Base-by-base conservation (phyloP, 2,888 invertebrate species). In the Danaus chrysippus region DNA sequence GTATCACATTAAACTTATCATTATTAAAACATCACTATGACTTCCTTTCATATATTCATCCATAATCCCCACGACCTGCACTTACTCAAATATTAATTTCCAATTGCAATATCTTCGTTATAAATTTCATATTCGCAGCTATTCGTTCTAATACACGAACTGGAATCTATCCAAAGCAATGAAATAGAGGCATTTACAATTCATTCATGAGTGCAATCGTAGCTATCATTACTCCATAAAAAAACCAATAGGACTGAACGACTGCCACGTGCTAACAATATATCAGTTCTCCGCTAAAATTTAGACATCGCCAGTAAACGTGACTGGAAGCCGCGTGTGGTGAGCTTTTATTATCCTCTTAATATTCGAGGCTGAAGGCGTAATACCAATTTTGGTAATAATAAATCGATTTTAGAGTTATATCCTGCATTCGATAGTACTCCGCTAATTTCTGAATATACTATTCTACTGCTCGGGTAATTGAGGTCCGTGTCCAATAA, bases 261-360 rank as follows among this genome's bases (percentile, higher is more conserved):
- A 42, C 19, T 67, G 58, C 70, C 84, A 84, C 84, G 84, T 78
- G 57, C 55, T 0, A n/a, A 54, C 77, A 72, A 79, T 84, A 79
- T 80, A 74, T 84, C 79, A 78, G 79, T 74, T 79, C 82, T 83
- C 75, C 79, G 81, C 81, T 79, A 77, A 81, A 81, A 83, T 83
- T 83, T 78, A 78, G 79, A 82, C 79, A 77, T 82, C 82, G 77
- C 77, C 75, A 42, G 69, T 41, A 68, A 63, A 82, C 83, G 83
- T 83, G 83, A 60, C 52, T 55, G 42, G 54, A 11, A 8, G 49
- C 58, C 53, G 54, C 64, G 66, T 59, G 61, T 42, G 62, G 64
- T 34, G 56, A 54, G 59, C 43, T 64, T 67, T 67, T 67, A 67
- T 67, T 62, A 60, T 56, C 57, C 60, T 53, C 58, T 64, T 67